Base-by-base conservation (phyloP, 2,888 invertebrate species). In the Volucella inflata region DNA sequence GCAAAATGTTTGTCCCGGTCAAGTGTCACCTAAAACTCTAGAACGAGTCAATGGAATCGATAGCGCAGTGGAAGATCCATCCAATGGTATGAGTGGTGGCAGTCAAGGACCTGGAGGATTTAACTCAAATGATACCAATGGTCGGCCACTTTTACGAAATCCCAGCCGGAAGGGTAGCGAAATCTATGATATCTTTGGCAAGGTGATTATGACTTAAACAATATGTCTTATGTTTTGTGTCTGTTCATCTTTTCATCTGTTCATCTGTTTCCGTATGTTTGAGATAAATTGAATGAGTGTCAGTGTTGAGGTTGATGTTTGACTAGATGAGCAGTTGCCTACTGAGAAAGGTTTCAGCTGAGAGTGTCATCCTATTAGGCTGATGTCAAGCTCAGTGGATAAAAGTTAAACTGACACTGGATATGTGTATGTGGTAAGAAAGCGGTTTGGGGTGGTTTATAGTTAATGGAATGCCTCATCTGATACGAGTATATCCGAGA, bases 1-100 rank as follows among this genome's bases (percentile, higher is more conserved):
- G 92, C 92, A 92, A 88, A 91, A 92, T 87, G 92, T 92, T 40
- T 90, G 90, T 2, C 92, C 92, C 0, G 92, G 92, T 38, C 92
- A 92, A 87, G 87, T 91, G 80, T 90, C 91, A 12, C 89, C 90
- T 2, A 91, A 91, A 72, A 91, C 91, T 12, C 88, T 91, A 87
- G 91, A 91, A 87, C 91, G 90, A 87, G 90, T 91, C 78, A 92
- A 91, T 87, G 90, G 91, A 87, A 90, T 91, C 79, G 89, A 89
- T 67, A 88, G 90, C 62, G 82, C 78, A 53, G 62, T 68, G n/a
- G 85, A 85, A n/a, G 91, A 91, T 57, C 89, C 90, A 53, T 90
- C 90, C 70, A 74, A 82, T 75, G 77, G 85, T 9, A 75, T 51
- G 46, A 76, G 68, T 53, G 89, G 87, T 10, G 81, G 87, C 6